Evolutionary conservation across 1,140 invertebrate species (phyloP).

Genomic region (Colletes gigas): DNA sequence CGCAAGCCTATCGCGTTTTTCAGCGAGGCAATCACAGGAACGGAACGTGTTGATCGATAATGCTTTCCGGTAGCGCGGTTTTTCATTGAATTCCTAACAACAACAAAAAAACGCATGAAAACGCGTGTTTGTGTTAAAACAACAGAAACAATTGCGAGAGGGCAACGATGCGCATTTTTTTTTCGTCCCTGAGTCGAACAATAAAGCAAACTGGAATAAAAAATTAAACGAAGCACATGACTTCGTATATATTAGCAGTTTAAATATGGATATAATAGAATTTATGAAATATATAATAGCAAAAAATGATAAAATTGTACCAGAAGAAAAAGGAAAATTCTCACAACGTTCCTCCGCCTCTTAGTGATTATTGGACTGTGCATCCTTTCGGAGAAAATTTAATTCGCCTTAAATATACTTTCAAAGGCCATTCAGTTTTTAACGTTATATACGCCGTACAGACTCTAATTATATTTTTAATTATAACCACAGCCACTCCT

Average conservation of each 20-base stretch:
- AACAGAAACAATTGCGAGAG: neutral
- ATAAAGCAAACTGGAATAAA: too few species aligned
- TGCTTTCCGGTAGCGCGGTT: neutral
- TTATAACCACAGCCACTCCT: neutral
- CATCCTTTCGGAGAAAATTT: neutral
- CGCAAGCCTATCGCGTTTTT: constrained; percentile 22
- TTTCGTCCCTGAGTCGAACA: too few species aligned
- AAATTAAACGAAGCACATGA: too few species aligned
- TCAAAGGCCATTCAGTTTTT: neutral
- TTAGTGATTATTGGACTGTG: neutral
- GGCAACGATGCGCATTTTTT: too few species aligned
- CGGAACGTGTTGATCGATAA: constrained; percentile 43
- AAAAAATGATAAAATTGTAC: neutral
- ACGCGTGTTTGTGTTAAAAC: neutral
- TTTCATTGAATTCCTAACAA: constrained; percentile 23
- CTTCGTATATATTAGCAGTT: too few species aligned
- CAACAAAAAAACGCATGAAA: constrained; percentile 1
- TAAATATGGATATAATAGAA: too few species aligned
- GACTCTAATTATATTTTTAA: neutral
- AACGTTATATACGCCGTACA: neutral
- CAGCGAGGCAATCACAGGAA: constrained; percentile 2
- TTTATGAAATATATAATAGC: too few species aligned
- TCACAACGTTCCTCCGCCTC: neutral
- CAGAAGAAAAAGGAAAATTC: neutral
- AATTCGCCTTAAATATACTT: neutral